Percentiles rank a stretch among this genome's conserved stretches.
Evolutionary conservation across 2,888 invertebrate species (phyloP).

Genomic region (Teleogryllus oceanicus): DNA sequence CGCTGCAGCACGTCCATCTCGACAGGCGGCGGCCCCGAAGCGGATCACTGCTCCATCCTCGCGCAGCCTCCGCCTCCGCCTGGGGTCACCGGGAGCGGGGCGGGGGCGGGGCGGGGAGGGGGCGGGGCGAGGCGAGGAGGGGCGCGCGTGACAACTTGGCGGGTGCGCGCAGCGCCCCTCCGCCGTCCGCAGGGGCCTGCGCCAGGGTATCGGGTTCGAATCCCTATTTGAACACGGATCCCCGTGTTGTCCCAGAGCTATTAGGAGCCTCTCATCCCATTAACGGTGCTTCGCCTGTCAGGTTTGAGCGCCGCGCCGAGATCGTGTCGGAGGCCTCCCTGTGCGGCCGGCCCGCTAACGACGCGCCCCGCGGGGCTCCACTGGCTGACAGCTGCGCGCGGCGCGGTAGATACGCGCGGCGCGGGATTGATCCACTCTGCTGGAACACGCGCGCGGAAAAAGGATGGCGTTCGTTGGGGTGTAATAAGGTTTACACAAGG

Average conservation of each 20-base stretch:
- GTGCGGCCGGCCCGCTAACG: no score
- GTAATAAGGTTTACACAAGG: no score
- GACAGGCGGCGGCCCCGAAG: background rate
- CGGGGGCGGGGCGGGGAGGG: background rate
- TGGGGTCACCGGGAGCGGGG: background rate
- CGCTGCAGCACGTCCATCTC: background rate
- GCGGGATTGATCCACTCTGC: no score
- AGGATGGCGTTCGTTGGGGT: no score
- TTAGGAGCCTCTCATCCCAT: conserved; percentile 18
- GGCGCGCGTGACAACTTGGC: conserved; percentile 1
- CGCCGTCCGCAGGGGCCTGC: background rate
- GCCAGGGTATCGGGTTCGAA: background rate
- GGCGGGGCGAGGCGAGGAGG: background rate
- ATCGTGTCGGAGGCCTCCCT: no score
- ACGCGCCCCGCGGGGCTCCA: no score
- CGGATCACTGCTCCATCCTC: background rate
- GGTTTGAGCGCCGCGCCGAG: background rate
- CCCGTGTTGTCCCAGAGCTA: conserved; percentile 18
- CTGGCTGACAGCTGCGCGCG: no score
- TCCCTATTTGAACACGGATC: conserved; percentile 18
- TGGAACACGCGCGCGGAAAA: no score
- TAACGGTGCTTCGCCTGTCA: conserved; percentile 18
- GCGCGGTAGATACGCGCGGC: no score
- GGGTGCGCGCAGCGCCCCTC: background rate
- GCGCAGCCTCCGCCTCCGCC: background rate